Percentiles rank a stretch among this genome's conserved stretches.
phyloP scores from a whole-genome alignment of 2,888 invertebrate species.

The Podabrus alpinus region DNA sequence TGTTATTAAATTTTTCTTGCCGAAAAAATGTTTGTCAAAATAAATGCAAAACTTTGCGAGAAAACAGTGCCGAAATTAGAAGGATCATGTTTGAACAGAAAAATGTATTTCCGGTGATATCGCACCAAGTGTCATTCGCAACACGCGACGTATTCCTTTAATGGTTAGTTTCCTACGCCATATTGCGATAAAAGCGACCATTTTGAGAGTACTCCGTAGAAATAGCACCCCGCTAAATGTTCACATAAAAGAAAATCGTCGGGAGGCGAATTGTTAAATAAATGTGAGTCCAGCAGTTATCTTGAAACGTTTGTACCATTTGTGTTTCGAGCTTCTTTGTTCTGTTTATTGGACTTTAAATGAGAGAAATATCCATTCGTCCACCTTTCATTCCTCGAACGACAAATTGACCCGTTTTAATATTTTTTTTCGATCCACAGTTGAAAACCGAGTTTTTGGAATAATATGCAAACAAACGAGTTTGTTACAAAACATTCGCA shows the following conservation, averaged over 20 bases:
- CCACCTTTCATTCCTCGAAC: neutral
- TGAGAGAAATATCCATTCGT: neutral
- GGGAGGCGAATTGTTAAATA: conserved; percentile 34
- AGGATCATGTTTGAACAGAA: neutral
- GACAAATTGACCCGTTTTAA: neutral
- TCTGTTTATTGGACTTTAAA: conserved; percentile 16
- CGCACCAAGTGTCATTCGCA: conserved; percentile 31
- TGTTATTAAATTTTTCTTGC: conserved; percentile 2
- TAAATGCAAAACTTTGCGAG: neutral
- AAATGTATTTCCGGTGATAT: conserved; percentile 29
- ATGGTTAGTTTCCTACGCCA: conserved; percentile 35
- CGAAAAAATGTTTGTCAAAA: neutral
- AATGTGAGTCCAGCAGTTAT: conserved; percentile 33
- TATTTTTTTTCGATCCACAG: conserved; percentile 26
- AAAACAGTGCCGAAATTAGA: neutral
- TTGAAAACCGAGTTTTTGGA: conserved; percentile 45
- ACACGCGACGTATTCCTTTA: conserved; percentile 35
- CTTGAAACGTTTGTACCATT: conserved; percentile 33
- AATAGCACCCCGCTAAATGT: conserved; percentile 33
- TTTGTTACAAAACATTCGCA: conserved; percentile 26
- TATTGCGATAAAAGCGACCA: conserved; percentile 35
- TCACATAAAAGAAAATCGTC: conserved; percentile 36
- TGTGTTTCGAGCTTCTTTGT: conserved; percentile 27
- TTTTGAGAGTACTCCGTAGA: conserved; percentile 26
- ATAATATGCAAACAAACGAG: conserved; percentile 48